Evolutionary conservation across 2,113 vertebrate species (phyloP).

Genomic region (Tyrannus savana): DNA sequence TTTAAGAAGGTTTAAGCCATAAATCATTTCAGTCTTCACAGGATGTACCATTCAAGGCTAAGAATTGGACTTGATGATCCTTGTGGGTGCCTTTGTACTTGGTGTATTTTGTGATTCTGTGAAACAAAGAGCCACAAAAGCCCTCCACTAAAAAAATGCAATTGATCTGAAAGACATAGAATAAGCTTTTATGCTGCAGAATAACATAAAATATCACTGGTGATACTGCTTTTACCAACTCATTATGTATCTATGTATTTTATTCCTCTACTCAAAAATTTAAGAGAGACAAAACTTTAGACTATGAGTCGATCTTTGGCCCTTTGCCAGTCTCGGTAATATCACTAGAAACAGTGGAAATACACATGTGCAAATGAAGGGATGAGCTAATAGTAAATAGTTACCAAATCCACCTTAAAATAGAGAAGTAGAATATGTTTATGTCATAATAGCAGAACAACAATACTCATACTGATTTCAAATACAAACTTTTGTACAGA

Average conservation of each 20-base stretch:
- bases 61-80: accelerated
- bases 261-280: not conserved
- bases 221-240: not conserved
- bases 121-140: not conserved
- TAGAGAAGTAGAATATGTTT: not conserved
- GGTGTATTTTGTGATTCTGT: not conserved
- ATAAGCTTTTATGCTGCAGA: not conserved
- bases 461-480: not conserved
- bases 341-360: not conserved
- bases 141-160: accelerated
- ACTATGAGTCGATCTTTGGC: not conserved
- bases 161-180: not conserved
- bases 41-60: not conserved
- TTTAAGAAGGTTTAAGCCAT: not conserved
- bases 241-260: not conserved
- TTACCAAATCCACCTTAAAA: not conserved
- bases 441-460: not conserved
- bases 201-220: not conserved
- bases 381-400: not conserved
- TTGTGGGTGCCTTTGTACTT: not conserved
- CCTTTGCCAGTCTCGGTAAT: not conserved
- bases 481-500: not conserved
- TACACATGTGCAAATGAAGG: not conserved
- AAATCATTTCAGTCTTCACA: not conserved
- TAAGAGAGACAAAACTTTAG: not conserved